A percentile compares a stretch with the other conserved stretches of the same genome.
phyloP scores from a whole-genome alignment of 35 echinoderm and acorn worm species.

The Lytechinus variegatus region DNA sequence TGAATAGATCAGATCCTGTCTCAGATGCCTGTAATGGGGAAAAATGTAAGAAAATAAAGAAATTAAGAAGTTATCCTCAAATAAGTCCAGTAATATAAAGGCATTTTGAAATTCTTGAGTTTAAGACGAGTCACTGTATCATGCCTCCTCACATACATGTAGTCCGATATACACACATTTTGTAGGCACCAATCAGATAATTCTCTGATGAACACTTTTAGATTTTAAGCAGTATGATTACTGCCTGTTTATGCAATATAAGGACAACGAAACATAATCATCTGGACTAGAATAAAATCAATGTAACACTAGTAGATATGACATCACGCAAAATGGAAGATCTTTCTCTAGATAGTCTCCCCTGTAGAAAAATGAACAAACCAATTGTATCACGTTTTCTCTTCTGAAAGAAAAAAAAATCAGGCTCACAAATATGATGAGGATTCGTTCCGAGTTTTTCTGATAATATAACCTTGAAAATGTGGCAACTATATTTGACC shows the following conservation, averaged over 20 bases:
- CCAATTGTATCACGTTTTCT: too few relatives aligned
- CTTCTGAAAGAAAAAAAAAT: background rate
- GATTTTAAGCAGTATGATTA: too few relatives aligned
- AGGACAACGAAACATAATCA: too few relatives aligned
- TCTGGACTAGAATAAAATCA: too few relatives aligned
- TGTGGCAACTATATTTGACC: background rate
- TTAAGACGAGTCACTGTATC: too few relatives aligned
- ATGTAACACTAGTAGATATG: too few relatives aligned
- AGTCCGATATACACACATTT: background rate
- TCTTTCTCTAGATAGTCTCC: too few relatives aligned
- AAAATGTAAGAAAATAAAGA: background rate
- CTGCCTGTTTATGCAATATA: too few relatives aligned
- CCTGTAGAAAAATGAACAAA: too few relatives aligned
- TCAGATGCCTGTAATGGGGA: conserved; percentile 52
- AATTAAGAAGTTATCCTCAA: background rate
- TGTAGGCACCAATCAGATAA: too few relatives aligned
- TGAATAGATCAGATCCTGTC: conserved; percentile 61
- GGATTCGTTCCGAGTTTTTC: background rate
- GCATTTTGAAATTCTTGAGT: background rate
- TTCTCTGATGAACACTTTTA: too few relatives aligned
- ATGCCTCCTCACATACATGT: background rate
- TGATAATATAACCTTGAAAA: background rate
- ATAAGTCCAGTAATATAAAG: background rate
- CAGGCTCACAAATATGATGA: background rate
- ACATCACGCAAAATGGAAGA: too few relatives aligned